Base-by-base conservation (phyloP, 2,888 invertebrate species). In the Clunio marinus region DNA sequence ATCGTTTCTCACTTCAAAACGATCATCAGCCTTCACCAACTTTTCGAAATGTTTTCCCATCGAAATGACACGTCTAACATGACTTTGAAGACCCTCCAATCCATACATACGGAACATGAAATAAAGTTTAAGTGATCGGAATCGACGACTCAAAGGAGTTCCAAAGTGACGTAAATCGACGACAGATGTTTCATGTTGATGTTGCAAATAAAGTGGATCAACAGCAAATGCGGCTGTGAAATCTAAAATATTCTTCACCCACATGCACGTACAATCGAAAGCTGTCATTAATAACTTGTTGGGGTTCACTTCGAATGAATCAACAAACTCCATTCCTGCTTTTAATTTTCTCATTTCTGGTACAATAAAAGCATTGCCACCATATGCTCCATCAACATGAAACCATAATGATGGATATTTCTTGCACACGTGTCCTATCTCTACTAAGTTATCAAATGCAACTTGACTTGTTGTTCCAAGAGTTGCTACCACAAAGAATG, bases 351-450 rank as follows among this genome's bases (percentile, higher is more conserved):
- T 83, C 76, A 91, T 84, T 78, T 93, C 93, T 0, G 92, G 92
- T 73, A 93, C 88, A 70, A 94, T 90, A 74, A 94, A 88, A 0
- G 89, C 25, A 73, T 87, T 90, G 2, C 94, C 94, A 1, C 91
- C 93, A 75, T 93, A 94, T 0, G 93, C 93, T 0, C 88, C 92
- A 76, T 93, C 93, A 1, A 92, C 89, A 76, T 93, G 93, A 25
- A 93, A 81, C 93, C 93, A 94, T n/a, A 89, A 82, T 65, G 81
- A 81, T 0, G 85, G 82, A 71, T 81, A 78, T 1, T 78, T 78
- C 69, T 81, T 81, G 72, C 87, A 86, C 1, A 92, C 83, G 1
- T 15, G 5, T 1, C 93, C 88, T 68, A 94, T 84, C 78, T 91
- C 91, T 0, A 82, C 80, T 8, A 94, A 80, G 72, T 88, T 88